phyloP scores from a whole-genome alignment of 2,888 invertebrate genomes.

The Eupithecia exiguata region DNA sequence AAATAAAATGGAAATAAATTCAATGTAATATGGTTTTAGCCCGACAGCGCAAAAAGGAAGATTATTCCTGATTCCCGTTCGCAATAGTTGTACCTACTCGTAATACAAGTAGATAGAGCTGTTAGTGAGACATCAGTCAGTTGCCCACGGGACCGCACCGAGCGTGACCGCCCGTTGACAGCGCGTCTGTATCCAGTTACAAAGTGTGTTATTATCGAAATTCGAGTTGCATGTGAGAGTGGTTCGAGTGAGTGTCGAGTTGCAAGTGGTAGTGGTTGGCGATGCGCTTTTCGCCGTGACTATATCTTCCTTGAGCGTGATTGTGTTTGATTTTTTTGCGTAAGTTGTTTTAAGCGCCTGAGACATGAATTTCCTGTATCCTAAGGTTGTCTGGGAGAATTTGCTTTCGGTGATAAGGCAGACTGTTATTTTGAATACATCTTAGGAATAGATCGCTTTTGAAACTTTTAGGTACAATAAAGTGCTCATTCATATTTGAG shows the following conservation, averaged over 20 bases:
- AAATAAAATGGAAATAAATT: no score
- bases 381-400: no score
- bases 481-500: no score
- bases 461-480: no score
- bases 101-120: neutral
- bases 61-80: neutral
- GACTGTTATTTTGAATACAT: no score
- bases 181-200: neutral
- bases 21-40: neutral
- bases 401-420: no score
- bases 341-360: neutral
- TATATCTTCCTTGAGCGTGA: conserved; percentile 18
- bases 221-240: neutral
- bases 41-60: neutral
- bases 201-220: conserved; percentile 13
- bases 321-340: neutral
- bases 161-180: conserved; percentile 2
- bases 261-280: conserved; percentile 9
- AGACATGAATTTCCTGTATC: no score
- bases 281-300: conserved; percentile 29
- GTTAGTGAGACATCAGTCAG: neutral
- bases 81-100: neutral
- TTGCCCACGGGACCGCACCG: conserved; percentile 5
- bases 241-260: neutral
- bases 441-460: no score